These are phyloP conservation scores for Nothoprocta pentlandii DNA, from an alignment of 2,113 vertebrate genomes.

Conservation along the genomic window DNA sequence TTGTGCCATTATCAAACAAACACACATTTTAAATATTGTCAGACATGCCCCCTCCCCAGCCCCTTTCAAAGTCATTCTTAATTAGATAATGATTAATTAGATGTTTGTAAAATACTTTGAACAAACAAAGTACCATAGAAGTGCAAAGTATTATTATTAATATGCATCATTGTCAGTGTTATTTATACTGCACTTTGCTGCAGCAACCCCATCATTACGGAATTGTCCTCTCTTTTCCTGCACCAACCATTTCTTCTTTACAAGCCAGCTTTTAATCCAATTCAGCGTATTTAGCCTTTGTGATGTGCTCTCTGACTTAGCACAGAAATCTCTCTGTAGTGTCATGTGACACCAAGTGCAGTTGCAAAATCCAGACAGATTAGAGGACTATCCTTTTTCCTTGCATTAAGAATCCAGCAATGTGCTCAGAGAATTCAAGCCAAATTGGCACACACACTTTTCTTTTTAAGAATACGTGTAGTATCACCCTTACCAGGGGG, in stretches of 20 bases:
- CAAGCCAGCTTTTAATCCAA: constrained; percentile 65
- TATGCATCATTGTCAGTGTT: constrained; percentile 27
- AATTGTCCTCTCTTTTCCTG: constrained; percentile 22
- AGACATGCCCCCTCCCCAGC: neutral
- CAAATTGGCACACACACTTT: constrained; percentile 54
- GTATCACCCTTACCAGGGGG: constrained; percentile 43
- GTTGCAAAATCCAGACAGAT: constrained; percentile 38
- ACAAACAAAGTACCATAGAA: constrained; percentile 41
- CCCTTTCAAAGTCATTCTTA: constrained; percentile 64
- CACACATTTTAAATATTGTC: constrained; percentile 62
- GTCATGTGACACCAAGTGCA: constrained; percentile 42
- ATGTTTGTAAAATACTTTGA: constrained; percentile 59
- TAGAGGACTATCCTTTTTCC: constrained; percentile 41
- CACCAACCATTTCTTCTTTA: constrained; percentile 36
- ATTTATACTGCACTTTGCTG: constrained; percentile 48
- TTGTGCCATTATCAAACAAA: constrained; percentile 67
- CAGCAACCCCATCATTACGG: neutral
- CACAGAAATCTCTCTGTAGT: constrained; percentile 49
- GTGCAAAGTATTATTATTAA: constrained; percentile 56
- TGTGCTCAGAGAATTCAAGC: constrained; percentile 41
- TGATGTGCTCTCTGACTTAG: constrained; percentile 57
- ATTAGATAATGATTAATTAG: constrained; percentile 75
- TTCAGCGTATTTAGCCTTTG: constrained; percentile 61
- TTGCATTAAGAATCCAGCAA: constrained; percentile 37
- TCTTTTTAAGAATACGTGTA: constrained; percentile 58